Base-by-base conservation (phyloP, 2,113 vertebrate species). In the Formicarius rufipectus region DNA sequence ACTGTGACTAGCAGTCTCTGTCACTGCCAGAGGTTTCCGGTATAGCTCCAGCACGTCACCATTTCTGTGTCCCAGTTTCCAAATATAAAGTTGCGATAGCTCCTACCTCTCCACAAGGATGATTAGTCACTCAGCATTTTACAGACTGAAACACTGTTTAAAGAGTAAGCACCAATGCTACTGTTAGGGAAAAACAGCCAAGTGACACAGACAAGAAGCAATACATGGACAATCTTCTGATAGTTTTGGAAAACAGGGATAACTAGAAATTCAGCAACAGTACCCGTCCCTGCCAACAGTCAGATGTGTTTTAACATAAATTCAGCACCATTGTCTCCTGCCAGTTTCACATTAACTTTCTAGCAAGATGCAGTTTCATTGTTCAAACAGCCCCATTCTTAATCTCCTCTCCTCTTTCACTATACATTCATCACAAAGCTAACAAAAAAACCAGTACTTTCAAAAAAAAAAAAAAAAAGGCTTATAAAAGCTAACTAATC, bases 61-160 rank as follows among this genome's bases (percentile, higher is more conserved):
- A 5, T 47, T 88, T 88, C 55, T 88, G 31, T 45, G 72, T 64
- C 92, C 95, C 85, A 94, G 83, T 96, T 96, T 96, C 92, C 95
- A 95, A 94, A 94, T 88, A 93, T 80, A 90, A 95, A 83, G 59
- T 47, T 80, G 58, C 22, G 39, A 96, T n/a, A 77, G 67, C 12
- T 84, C 68, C 90, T 77, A 45, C 59, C 35, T 74, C 76, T 84
- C 77, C 66, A 24, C 37, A 84, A 69, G 74, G 63, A 87, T 56
- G 66, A 89, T 79, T 79, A 95, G 62, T 91, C 94, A 84, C 66
- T 52, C 40, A 16, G 31, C 53, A 87, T 91, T 89, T 87, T 67
- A 88, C 67, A 93, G 63, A 50, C 72, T 53, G 66, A 72, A 89
- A 69, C 37, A 49, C 47, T 37, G 44, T 42, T 90, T 52, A 85